A percentile compares a stretch with the other conserved stretches of the same genome.
Conservation (phyloP, 2,888 invertebrate genomes). For the Lasioglossum pauxillum region DNA sequence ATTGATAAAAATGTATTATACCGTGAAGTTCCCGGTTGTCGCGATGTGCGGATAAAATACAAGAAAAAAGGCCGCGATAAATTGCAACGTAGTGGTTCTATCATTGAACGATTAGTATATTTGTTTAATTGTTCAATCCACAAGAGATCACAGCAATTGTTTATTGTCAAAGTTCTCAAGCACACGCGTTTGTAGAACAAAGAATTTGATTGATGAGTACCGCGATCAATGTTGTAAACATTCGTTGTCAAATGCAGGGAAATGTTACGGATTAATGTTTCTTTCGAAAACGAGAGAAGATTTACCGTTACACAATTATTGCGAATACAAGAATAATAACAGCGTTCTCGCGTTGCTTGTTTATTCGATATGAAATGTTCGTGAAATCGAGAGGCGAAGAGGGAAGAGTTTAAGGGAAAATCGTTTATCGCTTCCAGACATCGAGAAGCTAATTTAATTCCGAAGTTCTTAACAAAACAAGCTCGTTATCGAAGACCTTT, state of each 20-base stretch:
- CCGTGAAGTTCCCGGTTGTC: background rate
- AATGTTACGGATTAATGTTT: background rate
- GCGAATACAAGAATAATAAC: background rate
- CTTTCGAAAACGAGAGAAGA: background rate
- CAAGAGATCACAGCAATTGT: background rate
- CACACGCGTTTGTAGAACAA: background rate
- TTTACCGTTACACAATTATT: background rate
- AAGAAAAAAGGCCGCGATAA: no score
- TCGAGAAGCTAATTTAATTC: background rate
- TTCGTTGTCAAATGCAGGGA: background rate
- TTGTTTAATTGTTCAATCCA: no score
- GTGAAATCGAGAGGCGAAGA: no score
- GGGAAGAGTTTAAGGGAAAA: background rate
- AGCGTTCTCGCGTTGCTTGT: background rate
- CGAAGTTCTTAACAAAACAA: constrained; percentile 10
- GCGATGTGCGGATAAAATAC: no score
- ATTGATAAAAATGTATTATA: background rate
- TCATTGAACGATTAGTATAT: no score
- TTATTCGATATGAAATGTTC: background rate
- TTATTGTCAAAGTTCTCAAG: background rate
- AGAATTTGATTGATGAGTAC: background rate
- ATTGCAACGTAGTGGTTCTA: no score
- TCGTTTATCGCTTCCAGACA: background rate
- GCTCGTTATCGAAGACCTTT: constrained; percentile 7
- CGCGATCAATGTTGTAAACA: background rate